A percentile compares a stretch with the other conserved stretches of the same genome.
Conservation (phyloP, 2,113 vertebrate species). For the Cavia porcellus region DNA sequence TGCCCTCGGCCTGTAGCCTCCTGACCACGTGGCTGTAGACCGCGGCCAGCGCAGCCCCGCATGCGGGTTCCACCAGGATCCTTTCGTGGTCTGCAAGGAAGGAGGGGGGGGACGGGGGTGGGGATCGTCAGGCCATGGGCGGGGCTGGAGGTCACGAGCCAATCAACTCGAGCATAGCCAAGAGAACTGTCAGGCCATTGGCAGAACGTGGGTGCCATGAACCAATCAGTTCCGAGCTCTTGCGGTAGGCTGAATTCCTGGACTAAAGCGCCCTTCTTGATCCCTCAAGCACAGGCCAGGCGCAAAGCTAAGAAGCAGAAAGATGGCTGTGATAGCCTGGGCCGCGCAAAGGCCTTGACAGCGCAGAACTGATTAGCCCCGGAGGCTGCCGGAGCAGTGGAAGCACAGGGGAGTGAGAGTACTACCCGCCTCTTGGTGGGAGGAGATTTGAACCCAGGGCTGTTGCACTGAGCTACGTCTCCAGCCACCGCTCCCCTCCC, state of each 20-base stretch:
- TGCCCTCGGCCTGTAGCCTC: constrained; percentile 88
- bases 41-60: constrained; percentile 91
- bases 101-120: too few species aligned
- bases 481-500: neutral
- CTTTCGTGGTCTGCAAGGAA: constrained; percentile 92
- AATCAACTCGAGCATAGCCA: neutral
- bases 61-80: constrained; percentile 93
- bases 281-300: neutral
- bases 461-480: neutral
- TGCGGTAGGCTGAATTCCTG: neutral
- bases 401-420: neutral
- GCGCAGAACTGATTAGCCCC: neutral
- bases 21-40: constrained; percentile 89
- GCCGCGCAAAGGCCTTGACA: neutral
- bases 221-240: neutral
- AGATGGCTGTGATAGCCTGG: too few species aligned
- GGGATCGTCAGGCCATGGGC: accelerated
- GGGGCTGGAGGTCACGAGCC: neutral
- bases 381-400: neutral
- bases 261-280: neutral
- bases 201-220: neutral
- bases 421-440: neutral
- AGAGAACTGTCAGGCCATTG: accelerated
- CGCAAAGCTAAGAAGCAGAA: neutral
- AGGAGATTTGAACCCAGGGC: neutral